Base-by-base conservation (phyloP, 2,888 invertebrate species). In the Aleiodes alternator region DNA sequence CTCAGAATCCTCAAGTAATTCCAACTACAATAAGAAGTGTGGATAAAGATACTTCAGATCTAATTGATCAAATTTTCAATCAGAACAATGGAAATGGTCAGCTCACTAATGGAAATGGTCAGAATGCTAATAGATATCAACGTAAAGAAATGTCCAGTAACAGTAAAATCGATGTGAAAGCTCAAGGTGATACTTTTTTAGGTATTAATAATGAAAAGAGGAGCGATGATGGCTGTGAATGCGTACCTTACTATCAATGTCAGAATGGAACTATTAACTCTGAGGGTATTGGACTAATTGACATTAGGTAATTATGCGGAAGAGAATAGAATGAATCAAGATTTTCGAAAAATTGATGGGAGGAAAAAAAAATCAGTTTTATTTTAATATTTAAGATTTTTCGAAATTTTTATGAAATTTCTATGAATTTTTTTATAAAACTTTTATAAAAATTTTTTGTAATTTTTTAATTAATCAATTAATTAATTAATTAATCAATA, bases 161-260 rank as follows among this genome's bases (percentile, higher is more conserved):
- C 0, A 14, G 75, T n/a, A 68, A 73, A 6, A 8, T 11, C 0
- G 61, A 72, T 51, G 48, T 5, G 8, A 57, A 31, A 7, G 55
- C 43, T 1, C n/a, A 12, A 16, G 11, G 29, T 6, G 69, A 53
- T 11, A 78, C 79, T 1, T 69, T 72, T n/a, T 51, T 79, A n/a
- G 72, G 79, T 0, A 34, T 51, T 0, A 68, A 73, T 23, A 79
- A 80, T 76, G 38, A 48, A 50, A 68, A 77, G 31, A 68, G 14
- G 3, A 59, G 23, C 16, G 31, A 76, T 0, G 78, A 72, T 0
- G 85, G 87, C 0, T 95, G 95, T 51, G 93, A 93, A 74, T 96
- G 96, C 85, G 95, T 96, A 0, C 92, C 93, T 0, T 95, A 95
- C 82, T 96, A 94, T 86, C 91, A 94, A 23, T 96, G 96, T 84